Conservation (phyloP, 2,797 vertebrate species). For the Oreortyx pictus region DNA sequence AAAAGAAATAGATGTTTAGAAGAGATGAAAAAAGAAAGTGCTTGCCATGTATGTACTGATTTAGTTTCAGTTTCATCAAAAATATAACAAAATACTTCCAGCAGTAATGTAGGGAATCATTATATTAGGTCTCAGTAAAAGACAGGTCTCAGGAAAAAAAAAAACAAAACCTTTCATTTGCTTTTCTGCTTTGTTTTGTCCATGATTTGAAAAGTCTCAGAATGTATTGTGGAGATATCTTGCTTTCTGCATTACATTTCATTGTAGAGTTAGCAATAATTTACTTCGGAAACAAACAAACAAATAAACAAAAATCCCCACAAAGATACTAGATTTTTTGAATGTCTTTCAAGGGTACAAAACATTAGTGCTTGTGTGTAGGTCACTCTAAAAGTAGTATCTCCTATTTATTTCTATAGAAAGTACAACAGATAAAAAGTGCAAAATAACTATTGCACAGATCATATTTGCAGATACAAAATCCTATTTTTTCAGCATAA, state of each 20-base stretch:
- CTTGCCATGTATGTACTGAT: background rate
- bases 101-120: background rate
- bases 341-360: background rate
- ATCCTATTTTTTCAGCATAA: too few relatives aligned
- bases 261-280: background rate
- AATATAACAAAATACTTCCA: background rate
- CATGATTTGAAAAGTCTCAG: background rate
- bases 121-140: background rate
- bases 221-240: background rate
- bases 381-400: background rate
- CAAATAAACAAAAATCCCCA: too few relatives aligned
- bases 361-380: background rate
- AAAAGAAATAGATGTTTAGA: background rate
- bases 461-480: background rate
- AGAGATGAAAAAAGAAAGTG: background rate
- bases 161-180: background rate
- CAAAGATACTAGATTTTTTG: rapidly evolving
- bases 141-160: background rate
- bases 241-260: background rate
- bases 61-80: background rate
- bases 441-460: background rate
- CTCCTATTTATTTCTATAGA: background rate
- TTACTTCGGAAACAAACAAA: background rate
- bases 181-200: background rate
- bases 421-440: background rate